These are phyloP conservation scores for Crocidura indochinensis DNA, from an alignment of 2,797 vertebrate species.

Conservation along the genomic window DNA sequence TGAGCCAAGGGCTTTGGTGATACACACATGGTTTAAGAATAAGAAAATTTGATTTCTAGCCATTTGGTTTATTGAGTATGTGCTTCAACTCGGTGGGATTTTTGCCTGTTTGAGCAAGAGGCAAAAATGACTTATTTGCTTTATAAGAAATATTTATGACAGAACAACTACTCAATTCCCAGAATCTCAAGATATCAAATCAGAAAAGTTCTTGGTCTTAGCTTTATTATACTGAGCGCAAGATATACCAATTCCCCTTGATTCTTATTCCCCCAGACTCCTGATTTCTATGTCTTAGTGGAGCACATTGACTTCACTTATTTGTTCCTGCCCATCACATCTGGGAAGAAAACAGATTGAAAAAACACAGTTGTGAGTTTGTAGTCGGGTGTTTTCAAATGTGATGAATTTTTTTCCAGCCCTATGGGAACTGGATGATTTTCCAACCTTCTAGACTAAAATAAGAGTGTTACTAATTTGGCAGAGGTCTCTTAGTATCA, in stretches of 20 bases:
- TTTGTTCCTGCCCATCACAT: neutral
- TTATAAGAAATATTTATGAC: conserved; percentile 51
- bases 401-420: conserved; percentile 38
- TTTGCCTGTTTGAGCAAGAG: conserved; percentile 53
- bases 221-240: neutral
- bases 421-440: neutral
- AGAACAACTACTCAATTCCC: conserved; percentile 21
- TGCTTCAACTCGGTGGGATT: conserved; percentile 47
- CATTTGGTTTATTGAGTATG: conserved; percentile 13
- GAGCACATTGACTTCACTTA: neutral
- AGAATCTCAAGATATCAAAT: conserved; percentile 54
- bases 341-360: conserved; percentile 51
- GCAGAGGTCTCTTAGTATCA: neutral
- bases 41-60: conserved; percentile 62
- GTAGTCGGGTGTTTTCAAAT: conserved; percentile 33
- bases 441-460: conserved; percentile 42
- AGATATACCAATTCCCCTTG: neutral
- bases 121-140: conserved; percentile 19
- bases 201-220: neutral
- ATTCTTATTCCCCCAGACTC: neutral
- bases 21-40: conserved; percentile 29
- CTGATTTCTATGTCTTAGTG: conserved; percentile 29
- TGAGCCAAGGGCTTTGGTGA: conserved; percentile 51
- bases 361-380: conserved; percentile 35
- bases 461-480: conserved; percentile 17